Evolutionary conservation across 2,888 invertebrate species (phyloP), one percentile per base, ranked within the genome.

Genomic region (Melangyna quadrimaculata): DNA sequence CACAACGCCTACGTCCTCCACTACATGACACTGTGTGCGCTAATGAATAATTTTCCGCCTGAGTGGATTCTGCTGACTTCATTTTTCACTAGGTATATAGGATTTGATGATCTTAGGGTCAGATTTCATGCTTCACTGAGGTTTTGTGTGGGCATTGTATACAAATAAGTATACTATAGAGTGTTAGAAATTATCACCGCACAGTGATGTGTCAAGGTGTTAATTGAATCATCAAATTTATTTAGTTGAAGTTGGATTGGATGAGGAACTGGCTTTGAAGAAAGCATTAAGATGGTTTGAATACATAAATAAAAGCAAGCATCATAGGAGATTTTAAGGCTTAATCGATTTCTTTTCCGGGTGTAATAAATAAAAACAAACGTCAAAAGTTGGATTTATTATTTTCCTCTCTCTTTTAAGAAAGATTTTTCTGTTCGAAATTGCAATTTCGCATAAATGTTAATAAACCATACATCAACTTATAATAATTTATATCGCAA

Each of bases 31-130:
- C 27, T 35, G 12, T 57, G 22, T 61, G 57, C 59, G 59, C 65
- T 59, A 69, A 48, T 51, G 72, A 45, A 48, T 57, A 74, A 83
- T 83, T 83, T 83, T 57, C 74, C 48, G 78, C 70, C n/a, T 65
- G 55, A 65, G 12, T 59, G 32, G 32, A 63, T 48, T 70, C n/a
- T 12, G 19, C 24, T 65, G 48, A 67, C 19, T 67, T 51, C 12
- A 32, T 35, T 35, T 67, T 17, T 40, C 53, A 10, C 29, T 27
- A 51, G n/a, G n/a, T n/a, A n/a, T n/a, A n/a, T n/a, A n/a, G 51
- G 24, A 19, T 59, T 61, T 27, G 61, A 69, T 53, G 79, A 59
- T 57, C 81, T 81, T 77, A 24, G 45, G 78, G 69, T 70, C 70
- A 70, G 55, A 70, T 83, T 74, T 78, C 37, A 57, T 73, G 70